These are phyloP conservation scores for Paramuricea clavata DNA, from an alignment of 92 coral and sea anemone species.

Conservation along the genomic window DNA sequence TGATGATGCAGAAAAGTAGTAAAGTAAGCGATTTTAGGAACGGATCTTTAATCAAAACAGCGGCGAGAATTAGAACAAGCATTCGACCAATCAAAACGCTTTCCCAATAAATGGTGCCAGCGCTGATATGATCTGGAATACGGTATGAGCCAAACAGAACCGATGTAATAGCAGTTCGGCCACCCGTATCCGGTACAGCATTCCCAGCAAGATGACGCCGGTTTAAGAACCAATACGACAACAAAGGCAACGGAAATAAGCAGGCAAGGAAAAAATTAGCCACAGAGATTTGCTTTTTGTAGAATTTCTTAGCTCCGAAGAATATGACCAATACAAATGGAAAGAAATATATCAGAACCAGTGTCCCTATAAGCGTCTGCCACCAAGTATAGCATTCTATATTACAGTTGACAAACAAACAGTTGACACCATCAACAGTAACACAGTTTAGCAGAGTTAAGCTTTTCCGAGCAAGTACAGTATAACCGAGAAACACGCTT, in stretches of 20 bases:
- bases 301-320: slow-evolving; percentile 24
- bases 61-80: slow-evolving; percentile 19
- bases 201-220: background rate
- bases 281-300: slow-evolving; percentile 13
- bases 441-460: slow-evolving; percentile 65
- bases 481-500: slow-evolving; percentile 71
- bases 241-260: slow-evolving; percentile 18
- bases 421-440: slow-evolving; percentile 32
- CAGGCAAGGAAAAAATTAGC: slow-evolving; percentile 19
- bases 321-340: slow-evolving; percentile 24
- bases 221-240: slow-evolving; percentile 20
- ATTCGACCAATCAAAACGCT: slow-evolving; percentile 44
- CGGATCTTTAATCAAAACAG: slow-evolving; percentile 16
- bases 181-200: background rate
- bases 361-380: slow-evolving; percentile 48
- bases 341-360: slow-evolving; percentile 14
- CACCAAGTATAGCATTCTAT: slow-evolving; percentile 75
- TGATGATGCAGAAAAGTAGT: slow-evolving; percentile 6
- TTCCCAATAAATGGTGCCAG: slow-evolving; percentile 40
- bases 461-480: slow-evolving; percentile 64
- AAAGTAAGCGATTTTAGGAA: slow-evolving; percentile 10
- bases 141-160: slow-evolving; percentile 29
- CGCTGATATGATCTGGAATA: slow-evolving; percentile 32
- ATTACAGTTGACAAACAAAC: slow-evolving; percentile 65
- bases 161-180: slow-evolving; percentile 1